These are phyloP conservation scores for Euphydryas editha DNA, from an alignment of 2,888 invertebrate species.

Conservation along the genomic window DNA sequence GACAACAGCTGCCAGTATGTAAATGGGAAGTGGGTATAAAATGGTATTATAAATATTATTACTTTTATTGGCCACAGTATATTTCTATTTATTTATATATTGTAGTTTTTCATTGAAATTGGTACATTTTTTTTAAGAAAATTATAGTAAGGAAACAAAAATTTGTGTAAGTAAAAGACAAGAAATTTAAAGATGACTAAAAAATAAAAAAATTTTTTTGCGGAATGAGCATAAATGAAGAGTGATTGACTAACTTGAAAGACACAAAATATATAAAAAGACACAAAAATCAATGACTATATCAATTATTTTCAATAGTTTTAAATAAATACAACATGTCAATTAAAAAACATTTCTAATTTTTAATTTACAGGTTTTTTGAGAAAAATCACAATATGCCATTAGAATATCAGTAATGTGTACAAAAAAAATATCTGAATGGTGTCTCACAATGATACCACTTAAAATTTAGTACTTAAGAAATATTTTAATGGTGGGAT, in stretches of 20 bases:
- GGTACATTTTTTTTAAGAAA: slow-evolving; percentile 45
- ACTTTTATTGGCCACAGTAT: slow-evolving; percentile 80
- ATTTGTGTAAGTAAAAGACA: slow-evolving; percentile 11
- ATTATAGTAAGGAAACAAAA: slow-evolving; percentile 36
- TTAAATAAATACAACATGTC: slow-evolving; percentile 57
- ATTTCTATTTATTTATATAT: slow-evolving; percentile 71
- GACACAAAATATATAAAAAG: slow-evolving; percentile 41
- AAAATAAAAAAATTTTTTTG: slow-evolving; percentile 26
- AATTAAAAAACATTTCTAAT: slow-evolving; percentile 62
- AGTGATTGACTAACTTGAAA: slow-evolving; percentile 51
- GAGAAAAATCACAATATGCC: slow-evolving; percentile 78
- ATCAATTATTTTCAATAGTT: slow-evolving; percentile 39
- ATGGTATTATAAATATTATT: slow-evolving; percentile 79
- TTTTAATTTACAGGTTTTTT: slow-evolving; percentile 69
- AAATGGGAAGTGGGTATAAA: slow-evolving; percentile 81
- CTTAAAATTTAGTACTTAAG: slow-evolving; percentile 78
- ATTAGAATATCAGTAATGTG: slow-evolving; percentile 75
- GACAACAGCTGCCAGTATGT: slow-evolving; percentile 74
- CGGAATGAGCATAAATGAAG: slow-evolving; percentile 64
- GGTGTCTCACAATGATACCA: slow-evolving; percentile 72
- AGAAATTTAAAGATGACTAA: slow-evolving; percentile 31
- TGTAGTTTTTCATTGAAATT: slow-evolving; percentile 61
- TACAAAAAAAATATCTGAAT: slow-evolving; percentile 63
- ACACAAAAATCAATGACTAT: slow-evolving; percentile 46
- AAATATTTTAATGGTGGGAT: slow-evolving; percentile 83